phyloP scores from a whole-genome alignment of 1,140 invertebrate species.

The Caenorhabditis briggsae region DNA sequence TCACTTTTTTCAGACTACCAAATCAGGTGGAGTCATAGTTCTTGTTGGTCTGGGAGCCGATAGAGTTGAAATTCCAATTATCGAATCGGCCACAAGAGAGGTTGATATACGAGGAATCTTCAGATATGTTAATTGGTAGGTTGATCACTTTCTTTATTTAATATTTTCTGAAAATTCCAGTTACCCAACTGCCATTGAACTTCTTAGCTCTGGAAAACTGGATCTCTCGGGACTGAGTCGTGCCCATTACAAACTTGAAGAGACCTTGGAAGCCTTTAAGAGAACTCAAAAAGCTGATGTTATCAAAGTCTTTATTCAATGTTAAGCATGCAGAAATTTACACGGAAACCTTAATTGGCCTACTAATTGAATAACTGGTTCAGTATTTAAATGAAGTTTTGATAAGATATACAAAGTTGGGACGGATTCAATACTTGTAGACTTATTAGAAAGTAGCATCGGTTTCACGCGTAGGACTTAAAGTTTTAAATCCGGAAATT shows the following conservation, averaged over 20 bases:
- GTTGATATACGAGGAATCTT: conserved; percentile 64
- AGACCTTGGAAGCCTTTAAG: conserved; percentile 89
- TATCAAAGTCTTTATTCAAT: conserved; percentile 78
- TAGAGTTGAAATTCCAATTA: conserved; percentile 58
- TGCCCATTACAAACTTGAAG: conserved; percentile 88
- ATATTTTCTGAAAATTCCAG: conserved; percentile 79
- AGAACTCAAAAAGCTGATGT: conserved; percentile 80
- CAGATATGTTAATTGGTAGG: conserved; percentile 65
- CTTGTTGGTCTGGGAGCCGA: conserved; percentile 60
- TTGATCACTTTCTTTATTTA: neutral
- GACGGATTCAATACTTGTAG: too few relatives aligned
- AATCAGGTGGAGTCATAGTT: conserved; percentile 59
- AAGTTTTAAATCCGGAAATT: too few relatives aligned
- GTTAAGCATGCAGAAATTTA: conserved; percentile 44
- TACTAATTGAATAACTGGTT: conserved; percentile 15
- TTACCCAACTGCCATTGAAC: conserved; percentile 87
- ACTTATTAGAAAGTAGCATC: too few relatives aligned
- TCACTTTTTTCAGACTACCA: conserved; percentile 59
- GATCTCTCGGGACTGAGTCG: conserved; percentile 91
- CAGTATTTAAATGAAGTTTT: too few relatives aligned
- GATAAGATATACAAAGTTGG: too few relatives aligned
- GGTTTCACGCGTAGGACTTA: too few relatives aligned
- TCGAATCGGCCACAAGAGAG: conserved; percentile 59
- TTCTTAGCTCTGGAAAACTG: conserved; percentile 87
- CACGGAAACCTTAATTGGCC: neutral